phyloP scores from a whole-genome alignment of 2,888 invertebrate species.

The Dendrolimus houi region DNA sequence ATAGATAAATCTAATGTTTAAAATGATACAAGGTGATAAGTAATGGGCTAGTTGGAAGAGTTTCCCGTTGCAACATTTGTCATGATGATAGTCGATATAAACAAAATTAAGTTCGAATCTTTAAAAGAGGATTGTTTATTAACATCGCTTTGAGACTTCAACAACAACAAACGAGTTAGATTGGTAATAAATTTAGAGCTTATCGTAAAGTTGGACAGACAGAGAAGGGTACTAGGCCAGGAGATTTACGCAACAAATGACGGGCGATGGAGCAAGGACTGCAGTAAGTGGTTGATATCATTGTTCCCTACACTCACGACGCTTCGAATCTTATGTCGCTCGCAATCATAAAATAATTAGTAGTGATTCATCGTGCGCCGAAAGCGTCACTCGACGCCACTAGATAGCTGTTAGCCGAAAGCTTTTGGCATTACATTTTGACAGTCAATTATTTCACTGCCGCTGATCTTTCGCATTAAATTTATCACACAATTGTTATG shows the following conservation, averaged over 20 bases:
- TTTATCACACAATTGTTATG: constrained; percentile 47
- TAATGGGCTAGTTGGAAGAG: constrained; percentile 13
- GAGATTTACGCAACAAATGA: too few species aligned
- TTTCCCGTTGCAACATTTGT: constrained; percentile 30
- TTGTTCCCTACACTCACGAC: not conserved
- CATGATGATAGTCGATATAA: constrained; percentile 40
- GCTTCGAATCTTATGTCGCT: constrained; percentile 13
- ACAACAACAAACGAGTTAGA: constrained; percentile 55
- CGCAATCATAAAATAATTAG: constrained; percentile 65
- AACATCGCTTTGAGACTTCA: constrained; percentile 38
- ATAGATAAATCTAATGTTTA: not conserved
- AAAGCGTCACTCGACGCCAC: constrained; percentile 50
- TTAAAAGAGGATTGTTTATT: constrained; percentile 58
- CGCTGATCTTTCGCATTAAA: constrained; percentile 60
- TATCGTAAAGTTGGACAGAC: constrained; percentile 19
- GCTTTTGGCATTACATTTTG: constrained; percentile 67
- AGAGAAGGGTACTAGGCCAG: too few species aligned
- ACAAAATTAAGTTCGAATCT: constrained; percentile 53
- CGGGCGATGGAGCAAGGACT: too few species aligned
- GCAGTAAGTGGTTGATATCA: not conserved
- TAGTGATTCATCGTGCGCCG: constrained; percentile 57
- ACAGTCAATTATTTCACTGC: constrained; percentile 69
- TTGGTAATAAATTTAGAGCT: constrained; percentile 49
- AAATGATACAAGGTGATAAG: not conserved
- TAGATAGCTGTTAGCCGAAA: constrained; percentile 38